Evolutionary conservation across 1,140 invertebrate genomes (phyloP).

Genomic region (Halesus radiatus): DNA sequence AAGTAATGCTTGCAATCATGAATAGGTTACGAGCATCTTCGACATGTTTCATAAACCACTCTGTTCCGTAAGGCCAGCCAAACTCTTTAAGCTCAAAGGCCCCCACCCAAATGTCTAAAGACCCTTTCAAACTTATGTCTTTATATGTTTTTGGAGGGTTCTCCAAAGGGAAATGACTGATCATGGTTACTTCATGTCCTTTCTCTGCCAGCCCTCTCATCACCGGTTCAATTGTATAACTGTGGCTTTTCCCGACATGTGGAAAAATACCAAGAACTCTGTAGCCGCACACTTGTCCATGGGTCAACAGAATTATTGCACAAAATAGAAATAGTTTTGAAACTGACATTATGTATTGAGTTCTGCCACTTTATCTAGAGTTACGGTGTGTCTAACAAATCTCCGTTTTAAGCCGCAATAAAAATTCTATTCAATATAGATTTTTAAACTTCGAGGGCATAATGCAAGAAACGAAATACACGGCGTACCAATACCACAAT

Average conservation of each 20-base stretch:
- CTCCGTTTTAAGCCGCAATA: too few species aligned
- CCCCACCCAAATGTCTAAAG: conserved; percentile 57
- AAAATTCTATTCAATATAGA: too few species aligned
- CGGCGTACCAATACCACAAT: too few species aligned
- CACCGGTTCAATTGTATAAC: conserved; percentile 75
- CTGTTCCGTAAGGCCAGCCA: conserved; percentile 49
- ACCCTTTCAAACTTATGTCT: conserved; percentile 69
- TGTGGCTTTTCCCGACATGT: conserved; percentile 78
- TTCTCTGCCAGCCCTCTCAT: conserved; percentile 74
- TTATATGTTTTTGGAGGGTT: conserved; percentile 71
- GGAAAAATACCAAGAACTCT: conserved; percentile 77
- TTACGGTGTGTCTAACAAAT: too few species aligned
- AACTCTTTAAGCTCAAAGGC: conserved; percentile 52
- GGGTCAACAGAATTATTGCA: neutral
- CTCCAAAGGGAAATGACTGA: conserved; percentile 73
- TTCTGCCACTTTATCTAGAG: too few species aligned
- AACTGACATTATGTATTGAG: too few species aligned
- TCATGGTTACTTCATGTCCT: conserved; percentile 79
- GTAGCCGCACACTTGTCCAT: conserved; percentile 56
- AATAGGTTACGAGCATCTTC: conserved; percentile 53
- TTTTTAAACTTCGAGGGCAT: too few species aligned
- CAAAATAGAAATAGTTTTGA: too few species aligned
- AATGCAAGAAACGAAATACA: too few species aligned
- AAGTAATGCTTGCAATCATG: conserved; percentile 66
- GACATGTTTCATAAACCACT: conserved; percentile 34